These are phyloP conservation scores for Mizuhopecten yessoensis DNA, from an alignment of 1,140 invertebrate species.

Conservation along the genomic window DNA sequence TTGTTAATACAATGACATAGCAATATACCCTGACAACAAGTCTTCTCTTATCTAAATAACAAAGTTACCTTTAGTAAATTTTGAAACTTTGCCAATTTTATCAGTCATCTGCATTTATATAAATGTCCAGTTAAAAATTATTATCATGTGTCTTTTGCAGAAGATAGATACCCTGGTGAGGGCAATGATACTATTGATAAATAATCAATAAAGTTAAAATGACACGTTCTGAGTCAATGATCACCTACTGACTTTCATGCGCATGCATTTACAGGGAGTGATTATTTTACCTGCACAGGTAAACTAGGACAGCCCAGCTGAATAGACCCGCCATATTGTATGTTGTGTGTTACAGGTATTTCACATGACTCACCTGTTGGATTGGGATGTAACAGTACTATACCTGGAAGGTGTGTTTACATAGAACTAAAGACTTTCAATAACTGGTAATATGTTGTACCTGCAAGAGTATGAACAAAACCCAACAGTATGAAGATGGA, in stretches of 20 bases:
- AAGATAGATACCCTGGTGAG: too few relatives aligned
- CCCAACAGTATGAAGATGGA: neutral
- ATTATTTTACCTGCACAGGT: slow-evolving; percentile 34
- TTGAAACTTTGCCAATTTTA: too few relatives aligned
- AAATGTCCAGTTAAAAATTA: too few relatives aligned
- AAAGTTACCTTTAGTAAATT: too few relatives aligned
- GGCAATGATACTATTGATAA: too few relatives aligned
- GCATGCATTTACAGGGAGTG: neutral
- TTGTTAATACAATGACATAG: too few relatives aligned
- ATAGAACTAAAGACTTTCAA: neutral
- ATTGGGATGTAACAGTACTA: slow-evolving; percentile 15
- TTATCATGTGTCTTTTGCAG: too few relatives aligned
- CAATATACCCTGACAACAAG: too few relatives aligned
- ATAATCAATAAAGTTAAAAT: too few relatives aligned
- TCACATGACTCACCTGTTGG: slow-evolving; percentile 29
- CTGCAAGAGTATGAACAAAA: neutral
- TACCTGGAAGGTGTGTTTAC: neutral
- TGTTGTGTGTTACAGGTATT: slow-evolving; percentile 27
- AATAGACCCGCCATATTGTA: slow-evolving; percentile 30
- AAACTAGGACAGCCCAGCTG: slow-evolving; percentile 24
- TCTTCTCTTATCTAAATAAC: too few relatives aligned
- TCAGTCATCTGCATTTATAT: too few relatives aligned
- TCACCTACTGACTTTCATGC: neutral
- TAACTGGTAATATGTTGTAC: neutral
- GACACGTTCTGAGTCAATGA: too few relatives aligned